Conservation (phyloP, 2,797 vertebrate genomes). For the Lateolabrax maculatus region DNA sequence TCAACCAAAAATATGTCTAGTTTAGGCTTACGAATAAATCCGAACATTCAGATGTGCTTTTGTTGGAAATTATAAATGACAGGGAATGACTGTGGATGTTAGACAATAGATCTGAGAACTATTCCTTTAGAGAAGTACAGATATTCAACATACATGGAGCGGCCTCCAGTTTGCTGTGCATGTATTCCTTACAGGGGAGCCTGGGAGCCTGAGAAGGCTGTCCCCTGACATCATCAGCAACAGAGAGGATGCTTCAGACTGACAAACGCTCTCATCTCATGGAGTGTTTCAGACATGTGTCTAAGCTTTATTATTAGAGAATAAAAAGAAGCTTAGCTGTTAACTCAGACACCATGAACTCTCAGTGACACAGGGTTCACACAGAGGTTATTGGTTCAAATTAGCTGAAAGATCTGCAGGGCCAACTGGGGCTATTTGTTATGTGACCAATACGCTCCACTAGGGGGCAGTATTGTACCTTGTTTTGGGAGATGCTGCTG, state of each 20-base stretch:
- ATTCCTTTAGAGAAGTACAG: background rate
- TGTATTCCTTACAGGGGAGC: background rate
- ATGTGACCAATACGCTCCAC: constrained; percentile 27
- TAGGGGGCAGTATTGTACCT: constrained; percentile 79
- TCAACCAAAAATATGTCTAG: background rate
- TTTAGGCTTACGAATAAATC: background rate
- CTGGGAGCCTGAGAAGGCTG: background rate
- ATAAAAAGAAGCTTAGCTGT: constrained; percentile 76
- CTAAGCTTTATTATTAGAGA: constrained; percentile 59
- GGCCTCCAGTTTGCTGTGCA: background rate
- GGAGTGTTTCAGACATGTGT: constrained; percentile 48
- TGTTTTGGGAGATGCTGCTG: constrained; percentile 21
- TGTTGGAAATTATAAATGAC: background rate
- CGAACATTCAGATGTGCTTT: background rate
- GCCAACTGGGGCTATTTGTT: constrained; percentile 11
- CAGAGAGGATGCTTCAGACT: constrained; percentile 25
- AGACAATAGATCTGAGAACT: background rate
- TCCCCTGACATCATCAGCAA: constrained; percentile 21
- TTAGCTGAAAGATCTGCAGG: constrained; percentile 59
- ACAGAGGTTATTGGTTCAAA: constrained; percentile 73
- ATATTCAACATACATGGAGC: background rate
- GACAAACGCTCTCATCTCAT: constrained; percentile 42
- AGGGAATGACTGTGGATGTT: background rate
- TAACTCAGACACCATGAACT: constrained; percentile 78
- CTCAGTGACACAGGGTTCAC: constrained; percentile 76